Base-by-base conservation (phyloP, 2,888 invertebrate species). In the Megamerina dolium region DNA sequence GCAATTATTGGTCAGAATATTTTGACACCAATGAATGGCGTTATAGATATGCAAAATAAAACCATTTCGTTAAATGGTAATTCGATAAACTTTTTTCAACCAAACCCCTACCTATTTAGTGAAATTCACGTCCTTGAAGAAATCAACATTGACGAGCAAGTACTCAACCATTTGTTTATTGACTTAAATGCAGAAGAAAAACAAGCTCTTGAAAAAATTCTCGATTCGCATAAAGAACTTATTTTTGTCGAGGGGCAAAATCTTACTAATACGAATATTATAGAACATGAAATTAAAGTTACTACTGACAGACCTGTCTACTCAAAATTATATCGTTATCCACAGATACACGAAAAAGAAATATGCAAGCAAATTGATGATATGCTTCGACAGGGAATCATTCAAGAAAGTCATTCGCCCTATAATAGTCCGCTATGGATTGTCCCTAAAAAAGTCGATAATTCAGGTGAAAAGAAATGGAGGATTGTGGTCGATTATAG, bases 301-400 rank as follows among this genome's bases (percentile, higher is more conserved):
- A 14, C 14, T 8, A 35, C 6, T 14, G 20, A 46, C 19, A 37
- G 33, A 8, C 37, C 35, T 1, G 30, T 42, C 13, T 46, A 41
- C 20, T 18, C 20, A 2, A 46, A 23, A 29, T 23, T 42, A 31
- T 46, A 46, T 18, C 8, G 42, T 12, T 46, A 46, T 23, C 38
- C 41, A 4, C 38, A 46, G 5, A n/a, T 46, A 17, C 29, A 45
- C 19, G 45, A 38, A 21, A 10, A 41, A 5, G 45, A 46, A 19
- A 45, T 45, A 17, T 35, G n/a, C 13, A 23, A 14, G 4, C 45
- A 42, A 35, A 46, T 45, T 12, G 16, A 21, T 12, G 13, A 27
- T 10, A 45, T 41, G 32, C 23, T 45, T 5, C 5, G 19, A 10
- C 45, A 45, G 13, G 33, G 32, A 21, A 41, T 45, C 19, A 45